Evolutionary conservation across 2,797 vertebrate genomes (phyloP).

Genomic region (Dromococcyx pavoninus): DNA sequence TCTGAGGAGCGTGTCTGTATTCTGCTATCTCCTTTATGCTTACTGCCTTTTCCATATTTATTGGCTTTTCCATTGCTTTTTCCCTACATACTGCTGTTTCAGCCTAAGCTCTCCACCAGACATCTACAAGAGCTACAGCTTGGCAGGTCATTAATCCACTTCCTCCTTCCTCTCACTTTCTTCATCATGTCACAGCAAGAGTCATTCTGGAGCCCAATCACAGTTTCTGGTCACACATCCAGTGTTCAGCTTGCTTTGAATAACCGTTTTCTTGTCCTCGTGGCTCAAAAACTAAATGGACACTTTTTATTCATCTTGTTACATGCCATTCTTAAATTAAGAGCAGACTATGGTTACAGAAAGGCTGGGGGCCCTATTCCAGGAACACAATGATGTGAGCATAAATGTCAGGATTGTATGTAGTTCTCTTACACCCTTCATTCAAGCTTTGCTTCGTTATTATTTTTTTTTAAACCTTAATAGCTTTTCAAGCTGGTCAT

Average conservation of each 20-base stretch:
- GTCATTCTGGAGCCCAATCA: neutral
- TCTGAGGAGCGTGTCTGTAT: neutral
- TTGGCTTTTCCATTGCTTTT: neutral
- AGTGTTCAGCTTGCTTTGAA: neutral
- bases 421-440: neutral
- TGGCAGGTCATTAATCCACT: neutral
- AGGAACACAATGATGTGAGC: neutral
- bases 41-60: neutral
- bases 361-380: neutral
- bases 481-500: neutral
- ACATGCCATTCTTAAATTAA: neutral
- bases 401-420: neutral
- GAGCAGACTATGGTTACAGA: neutral
- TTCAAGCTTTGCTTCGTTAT: neutral
- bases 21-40: neutral
- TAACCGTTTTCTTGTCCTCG: neutral
- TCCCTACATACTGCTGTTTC: neutral
- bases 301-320: neutral
- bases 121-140: neutral
- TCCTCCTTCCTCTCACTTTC: neutral
- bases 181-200: fast-evolving
- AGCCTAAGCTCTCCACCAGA: neutral
- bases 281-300: neutral
- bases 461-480: neutral
- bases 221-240: neutral